Conservation (phyloP, 2,888 invertebrate genomes). For the Tetanocera ferruginea region DNA sequence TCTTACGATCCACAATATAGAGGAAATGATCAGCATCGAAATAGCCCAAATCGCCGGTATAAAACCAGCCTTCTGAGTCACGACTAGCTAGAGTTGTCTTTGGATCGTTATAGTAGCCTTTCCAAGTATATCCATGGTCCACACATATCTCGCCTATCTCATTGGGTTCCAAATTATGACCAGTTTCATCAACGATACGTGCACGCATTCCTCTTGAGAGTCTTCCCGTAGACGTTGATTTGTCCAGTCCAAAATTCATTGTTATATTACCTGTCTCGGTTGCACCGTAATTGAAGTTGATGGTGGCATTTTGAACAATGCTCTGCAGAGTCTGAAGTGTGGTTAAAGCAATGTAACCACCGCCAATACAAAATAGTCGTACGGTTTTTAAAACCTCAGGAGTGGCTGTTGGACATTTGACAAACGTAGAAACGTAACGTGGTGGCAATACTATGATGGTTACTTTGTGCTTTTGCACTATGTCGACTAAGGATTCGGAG, state of each 20-base stretch:
- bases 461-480: slow-evolving; percentile 57
- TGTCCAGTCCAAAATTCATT: slow-evolving; percentile 40
- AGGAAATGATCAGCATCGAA: slow-evolving; percentile 59
- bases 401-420: slow-evolving; percentile 52
- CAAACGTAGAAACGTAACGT: slow-evolving; percentile 53
- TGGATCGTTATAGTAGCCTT: slow-evolving; percentile 58
- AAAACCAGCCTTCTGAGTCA: slow-evolving; percentile 58
- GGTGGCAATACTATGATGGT: slow-evolving; percentile 54
- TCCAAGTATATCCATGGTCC: slow-evolving; percentile 51
- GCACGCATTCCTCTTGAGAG: slow-evolving; percentile 46
- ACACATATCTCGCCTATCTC: slow-evolving; percentile 58
- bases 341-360: slow-evolving; percentile 49
- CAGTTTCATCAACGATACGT: slow-evolving; percentile 56
- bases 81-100: slow-evolving; percentile 49
- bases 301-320: slow-evolving; percentile 50
- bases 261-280: slow-evolving; percentile 53
- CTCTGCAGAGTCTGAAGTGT: slow-evolving; percentile 53
- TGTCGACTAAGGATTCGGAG: slow-evolving; percentile 52
- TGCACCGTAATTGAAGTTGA: slow-evolving; percentile 56
- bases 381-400: slow-evolving; percentile 50
- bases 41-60: slow-evolving; percentile 62
- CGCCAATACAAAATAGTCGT: slow-evolving; percentile 53
- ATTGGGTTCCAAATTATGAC: slow-evolving; percentile 49
- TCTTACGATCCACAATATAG: slow-evolving; percentile 59
- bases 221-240: slow-evolving; percentile 53